Evolutionary conservation across 2,888 invertebrate genomes (phyloP), one percentile per base, ranked within the genome.

Genomic region (Zootermopsis nevadensis): DNA sequence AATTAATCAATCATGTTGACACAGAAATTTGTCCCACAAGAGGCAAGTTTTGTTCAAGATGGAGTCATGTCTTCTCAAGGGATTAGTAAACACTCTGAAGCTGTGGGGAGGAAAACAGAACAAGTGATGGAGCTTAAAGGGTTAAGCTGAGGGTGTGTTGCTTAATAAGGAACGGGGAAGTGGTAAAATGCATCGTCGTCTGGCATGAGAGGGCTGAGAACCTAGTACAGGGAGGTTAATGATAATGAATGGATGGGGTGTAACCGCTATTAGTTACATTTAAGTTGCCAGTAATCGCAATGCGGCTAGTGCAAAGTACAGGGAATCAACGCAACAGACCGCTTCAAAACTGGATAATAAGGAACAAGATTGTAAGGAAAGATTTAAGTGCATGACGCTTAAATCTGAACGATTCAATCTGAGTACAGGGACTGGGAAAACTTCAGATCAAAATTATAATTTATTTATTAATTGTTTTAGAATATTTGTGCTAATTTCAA

Each of bases 261-360:
- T 74, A 42, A 74, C 74, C 74, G n/a, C 74, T 33, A 74, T 74
- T 74, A 74, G 74, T 74, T 74, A 74, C 74, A 74, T 74, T 74
- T 74, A 74, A 74, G 22, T 38, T 74, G 7, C 67, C 30, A 27
- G 67, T 30, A 67, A 67, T 67, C 2, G n/a, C 15, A n/a, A 38
- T n/a, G 48, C 27, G 24, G 24, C 8, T 74, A 22, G 69, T 33
- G 33, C 33, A n/a, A 60, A 27, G 60, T 60, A 60, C 27, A 27
- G 69, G 31, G 33, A 33, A 69, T 33, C 33, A 33, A 33, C 33
- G 69, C 33, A 33, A 69, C 33, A 22, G 69, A 27, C 19, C 10
- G 1, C 33, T 31, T 6, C 69, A 69, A 0, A 60, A 27, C n/a
- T 1, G 19, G 12, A 15, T 48, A 48, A 48, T 48, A 48, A 8